Base-by-base conservation (phyloP, 2,113 vertebrate genomes). In the Phyllopteryx taeniolatus region DNA sequence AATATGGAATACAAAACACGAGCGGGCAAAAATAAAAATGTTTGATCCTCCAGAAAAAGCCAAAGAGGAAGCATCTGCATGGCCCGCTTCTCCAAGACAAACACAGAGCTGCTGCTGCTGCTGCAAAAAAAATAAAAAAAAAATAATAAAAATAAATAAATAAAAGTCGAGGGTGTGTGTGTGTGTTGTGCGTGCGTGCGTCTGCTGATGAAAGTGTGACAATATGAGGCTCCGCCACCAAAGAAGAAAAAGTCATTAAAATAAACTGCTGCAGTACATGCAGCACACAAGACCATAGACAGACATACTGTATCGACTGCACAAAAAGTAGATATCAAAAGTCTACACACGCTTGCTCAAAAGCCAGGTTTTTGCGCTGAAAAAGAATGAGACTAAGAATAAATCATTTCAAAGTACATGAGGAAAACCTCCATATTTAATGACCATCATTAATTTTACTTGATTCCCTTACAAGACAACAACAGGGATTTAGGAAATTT, bases 11-110 rank as follows among this genome's bases (percentile, higher is more conserved):
- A 73, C 78, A 86, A 90, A 22, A 73, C 78, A 86, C 81, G 87
- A 74, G 91, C 91, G 82, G 91, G 90, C 94, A 94, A 91, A 93
- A 93, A 94, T 94, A 89, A 94, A 95, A 94, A 75, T 82, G 81
- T 93, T 94, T 94, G 92, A 94, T 94, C 94, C 93, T 95, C 93
- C 91, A 91, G 35, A 53, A 93, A 92, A 93, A 93, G 91, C 91
- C 89, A 83, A 91, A 93, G 92, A 93, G 93, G 87, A 96, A 95
- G 93, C 93, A 90, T 95, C 94, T 94, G 93, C 93, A 92, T 71
- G 89, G 83, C 92, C 87, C 87, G 57, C 57, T 60, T 7, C 82
- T 94, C 95, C 95, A 96, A 95, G 90, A 94, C 94, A 95, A 95
- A 95, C 94, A 95, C 92, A 92, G 90, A 87, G 93, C 92, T 93